phyloP scores from a whole-genome alignment of 2,797 vertebrate genomes.

The Pygocentrus nattereri region DNA sequence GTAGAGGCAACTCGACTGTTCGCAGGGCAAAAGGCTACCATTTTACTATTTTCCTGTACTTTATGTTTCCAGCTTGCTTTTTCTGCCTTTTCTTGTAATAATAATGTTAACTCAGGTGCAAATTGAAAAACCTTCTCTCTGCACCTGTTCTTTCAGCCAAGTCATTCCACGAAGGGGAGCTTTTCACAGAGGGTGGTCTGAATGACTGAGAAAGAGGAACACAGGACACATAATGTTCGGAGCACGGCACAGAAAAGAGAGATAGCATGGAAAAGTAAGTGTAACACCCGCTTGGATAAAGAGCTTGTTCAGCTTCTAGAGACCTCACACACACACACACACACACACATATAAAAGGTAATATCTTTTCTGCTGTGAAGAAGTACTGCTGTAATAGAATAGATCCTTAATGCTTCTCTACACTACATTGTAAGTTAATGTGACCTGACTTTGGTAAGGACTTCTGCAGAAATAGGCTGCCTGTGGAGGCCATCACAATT shows the following conservation, averaged over 20 bases:
- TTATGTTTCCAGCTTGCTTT: not conserved
- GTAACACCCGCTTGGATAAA: constrained; percentile 47
- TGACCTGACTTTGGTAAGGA: constrained; percentile 2
- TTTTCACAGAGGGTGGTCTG: not conserved
- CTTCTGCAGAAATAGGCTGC: not conserved
- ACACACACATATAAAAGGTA: not conserved
- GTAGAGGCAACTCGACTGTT: not conserved
- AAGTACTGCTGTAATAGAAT: constrained; percentile 1
- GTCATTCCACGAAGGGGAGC: constrained; percentile 31
- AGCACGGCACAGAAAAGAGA: constrained; percentile 1
- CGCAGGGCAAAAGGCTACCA: not conserved
- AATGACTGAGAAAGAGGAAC: constrained; percentile 9
- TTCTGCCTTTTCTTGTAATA: not conserved
- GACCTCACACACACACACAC: constrained; percentile 33
- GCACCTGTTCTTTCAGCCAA: not conserved
- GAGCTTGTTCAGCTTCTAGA: not conserved
- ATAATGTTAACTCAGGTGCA: constrained; percentile 22
- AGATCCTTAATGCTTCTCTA: constrained; percentile 11
- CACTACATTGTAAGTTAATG: constrained; percentile 23
- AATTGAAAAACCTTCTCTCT: constrained; percentile 39
- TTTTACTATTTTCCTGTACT: not conserved
- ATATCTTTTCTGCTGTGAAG: constrained; percentile 11
- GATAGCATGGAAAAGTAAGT: constrained; percentile 15
- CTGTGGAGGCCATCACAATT: constrained; percentile 4
- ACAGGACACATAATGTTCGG: constrained; percentile 36